Evolutionary conservation across 2,888 invertebrate genomes (phyloP).

Genomic region (Phanerotoma sp.): DNA sequence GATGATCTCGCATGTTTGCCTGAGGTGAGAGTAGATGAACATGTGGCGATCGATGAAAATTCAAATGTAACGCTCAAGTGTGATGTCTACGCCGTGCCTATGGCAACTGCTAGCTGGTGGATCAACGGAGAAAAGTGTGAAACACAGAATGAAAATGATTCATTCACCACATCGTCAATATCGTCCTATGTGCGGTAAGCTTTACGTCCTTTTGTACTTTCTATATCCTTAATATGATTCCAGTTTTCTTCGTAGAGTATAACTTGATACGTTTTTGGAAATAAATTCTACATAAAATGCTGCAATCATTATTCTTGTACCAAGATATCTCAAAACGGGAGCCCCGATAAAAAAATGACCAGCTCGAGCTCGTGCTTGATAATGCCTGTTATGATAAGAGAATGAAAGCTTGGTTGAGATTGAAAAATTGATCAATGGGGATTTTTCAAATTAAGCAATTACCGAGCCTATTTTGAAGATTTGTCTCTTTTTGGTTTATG

Average conservation of each 20-base stretch:
- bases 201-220: not conserved
- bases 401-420: not conserved
- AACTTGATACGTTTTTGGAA: too few species aligned
- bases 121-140: conserved; percentile 72
- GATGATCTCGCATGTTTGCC: conserved; percentile 81
- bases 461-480: too few species aligned
- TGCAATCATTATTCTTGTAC: too few species aligned
- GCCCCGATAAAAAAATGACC: too few species aligned
- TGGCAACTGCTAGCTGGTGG: conserved; percentile 80
- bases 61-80: conserved; percentile 81
- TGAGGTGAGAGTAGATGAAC: conserved; percentile 72
- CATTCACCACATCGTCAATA: conserved; percentile 35
- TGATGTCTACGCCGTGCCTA: conserved; percentile 77
- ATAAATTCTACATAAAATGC: too few species aligned
- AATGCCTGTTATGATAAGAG: not conserved
- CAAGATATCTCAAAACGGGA: too few species aligned
- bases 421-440: too few species aligned
- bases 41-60: conserved; percentile 76
- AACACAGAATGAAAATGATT: conserved; percentile 68
- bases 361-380: not conserved
- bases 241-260: too few species aligned
- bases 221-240: too few species aligned
- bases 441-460: too few species aligned
- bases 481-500: too few species aligned
- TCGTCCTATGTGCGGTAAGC: conserved; percentile 38